Percentiles rank a stretch among this genome's conserved stretches.
Evolutionary conservation across 2,888 invertebrate species (phyloP).

Genomic region (Eulithis testata): DNA sequence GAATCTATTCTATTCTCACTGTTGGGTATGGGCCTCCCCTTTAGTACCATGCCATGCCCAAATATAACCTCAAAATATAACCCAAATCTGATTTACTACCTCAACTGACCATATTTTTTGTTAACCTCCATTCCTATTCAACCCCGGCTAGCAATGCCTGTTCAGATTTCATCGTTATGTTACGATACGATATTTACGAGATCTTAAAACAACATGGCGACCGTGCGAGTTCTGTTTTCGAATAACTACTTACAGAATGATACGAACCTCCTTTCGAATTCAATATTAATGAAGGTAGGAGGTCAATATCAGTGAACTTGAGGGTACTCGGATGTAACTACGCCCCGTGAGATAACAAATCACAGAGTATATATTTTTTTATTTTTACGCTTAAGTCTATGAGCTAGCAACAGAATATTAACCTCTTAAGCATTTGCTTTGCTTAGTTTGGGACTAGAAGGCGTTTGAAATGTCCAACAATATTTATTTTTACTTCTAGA

Average conservation of each 20-base stretch:
- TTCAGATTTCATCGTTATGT: conserved; percentile 39
- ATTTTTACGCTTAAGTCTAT: no score
- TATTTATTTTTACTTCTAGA: no score
- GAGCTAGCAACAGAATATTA: no score
- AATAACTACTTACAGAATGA: conserved; percentile 27
- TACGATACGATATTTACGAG: conserved; percentile 41
- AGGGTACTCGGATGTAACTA: not conserved
- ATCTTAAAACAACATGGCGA: conserved; percentile 40
- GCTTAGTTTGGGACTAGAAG: no score
- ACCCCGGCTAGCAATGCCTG: not conserved
- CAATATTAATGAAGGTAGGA: not conserved
- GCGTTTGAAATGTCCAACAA: no score
- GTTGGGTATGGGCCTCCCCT: no score
- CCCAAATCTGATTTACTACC: conserved; percentile 8
- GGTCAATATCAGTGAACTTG: conserved; percentile 10
- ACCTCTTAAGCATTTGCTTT: no score
- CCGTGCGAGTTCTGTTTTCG: conserved; percentile 10
- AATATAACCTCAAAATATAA: no score
- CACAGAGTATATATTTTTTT: no score
- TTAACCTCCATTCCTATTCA: conserved; percentile 21
- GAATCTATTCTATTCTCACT: not conserved
- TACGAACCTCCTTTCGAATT: conserved; percentile 7
- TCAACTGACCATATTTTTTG: conserved; percentile 21
- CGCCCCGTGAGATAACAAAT: not conserved
- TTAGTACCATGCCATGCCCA: no score